phyloP scores from a whole-genome alignment of 2,888 invertebrate genomes.

The Beris chalybata region DNA sequence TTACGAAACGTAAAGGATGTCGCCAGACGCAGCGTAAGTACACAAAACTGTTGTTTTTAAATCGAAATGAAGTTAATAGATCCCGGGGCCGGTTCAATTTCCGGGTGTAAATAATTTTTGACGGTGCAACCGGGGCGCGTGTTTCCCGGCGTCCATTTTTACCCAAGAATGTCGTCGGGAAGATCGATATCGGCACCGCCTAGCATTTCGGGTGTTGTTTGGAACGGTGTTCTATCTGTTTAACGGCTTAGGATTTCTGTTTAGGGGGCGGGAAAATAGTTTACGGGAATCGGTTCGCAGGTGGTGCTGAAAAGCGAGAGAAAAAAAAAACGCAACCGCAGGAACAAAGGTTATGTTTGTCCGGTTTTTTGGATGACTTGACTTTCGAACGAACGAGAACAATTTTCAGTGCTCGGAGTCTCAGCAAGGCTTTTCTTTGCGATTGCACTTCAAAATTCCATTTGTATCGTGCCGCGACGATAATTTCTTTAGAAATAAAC shows the following conservation, averaged over 20 bases:
- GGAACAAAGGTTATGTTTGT: conserved; percentile 30
- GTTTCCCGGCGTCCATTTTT: conserved; percentile 44
- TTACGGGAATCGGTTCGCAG: no score
- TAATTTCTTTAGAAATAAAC: no score
- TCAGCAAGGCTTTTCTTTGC: neutral
- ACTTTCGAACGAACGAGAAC: conserved; percentile 18
- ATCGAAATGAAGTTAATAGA: neutral
- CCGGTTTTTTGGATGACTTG: conserved; percentile 2
- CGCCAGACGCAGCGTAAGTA: conserved; percentile 38
- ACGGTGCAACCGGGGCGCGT: conserved; percentile 40
- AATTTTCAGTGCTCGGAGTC: neutral
- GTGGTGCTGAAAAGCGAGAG: no score
- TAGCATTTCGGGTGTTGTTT: neutral
- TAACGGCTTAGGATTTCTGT: neutral
- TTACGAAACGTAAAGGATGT: conserved; percentile 21
- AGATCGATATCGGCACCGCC: conserved; percentile 29
- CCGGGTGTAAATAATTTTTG: conserved; percentile 4
- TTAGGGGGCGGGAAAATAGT: no score
- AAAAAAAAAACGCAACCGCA: neutral
- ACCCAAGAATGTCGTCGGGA: conserved; percentile 38
- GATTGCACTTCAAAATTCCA: neutral
- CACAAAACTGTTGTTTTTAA: neutral
- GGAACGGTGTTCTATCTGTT: neutral
- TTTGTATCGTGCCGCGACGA: neutral
- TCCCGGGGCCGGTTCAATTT: neutral